Base-by-base conservation (phyloP, 2,797 vertebrate genomes). In the Tarsius wallacei region DNA sequence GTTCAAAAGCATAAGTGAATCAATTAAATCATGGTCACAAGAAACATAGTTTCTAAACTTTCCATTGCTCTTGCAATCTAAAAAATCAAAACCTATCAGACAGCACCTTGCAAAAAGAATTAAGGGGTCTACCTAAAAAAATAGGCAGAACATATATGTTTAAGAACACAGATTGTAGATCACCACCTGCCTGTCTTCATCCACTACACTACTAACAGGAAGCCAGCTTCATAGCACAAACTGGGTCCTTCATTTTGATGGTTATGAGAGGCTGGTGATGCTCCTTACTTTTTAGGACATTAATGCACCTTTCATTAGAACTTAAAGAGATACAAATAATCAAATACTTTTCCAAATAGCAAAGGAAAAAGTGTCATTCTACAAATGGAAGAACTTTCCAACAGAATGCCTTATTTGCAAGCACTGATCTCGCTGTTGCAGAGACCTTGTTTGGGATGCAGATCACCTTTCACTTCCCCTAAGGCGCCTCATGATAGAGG, bases 341-440 rank as follows among this genome's bases (percentile, higher is more conserved):
- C 84, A 33, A 61, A 36, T 87, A 93, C 57, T 85, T 76, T 93
- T 86, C 8, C 55, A 94, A 64, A 22, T 21, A 88, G 59, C 81
- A 49, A 42, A 68, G 17, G 17, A 55, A 66, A 70, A 28, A 61
- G 6, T 55, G 4, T 63, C 74, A 63, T 24, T 74, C 55, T 36
- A 70, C 13, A 4, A 86, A 94, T 15, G 13, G 47, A 87, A 80
- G 76, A 88, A 61, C 28, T 51, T 47, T 55, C 31, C 55, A 36
- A 81, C 33, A 90, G 53, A 66, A 94, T 59, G 74, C 19, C 57
- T 94, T 64, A 49, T 64, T 94, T 95, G 47, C 0, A 5, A 88
- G 3, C 2, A 33, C 26, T 49, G 59, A 24, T n/a, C 21, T 80
- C 49, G 42, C 57, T n/a, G 1, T 68, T 86, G 14, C 51, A 47